Evolutionary conservation across 1,140 invertebrate species (phyloP).

Genomic region (Atta cephalotes): DNA sequence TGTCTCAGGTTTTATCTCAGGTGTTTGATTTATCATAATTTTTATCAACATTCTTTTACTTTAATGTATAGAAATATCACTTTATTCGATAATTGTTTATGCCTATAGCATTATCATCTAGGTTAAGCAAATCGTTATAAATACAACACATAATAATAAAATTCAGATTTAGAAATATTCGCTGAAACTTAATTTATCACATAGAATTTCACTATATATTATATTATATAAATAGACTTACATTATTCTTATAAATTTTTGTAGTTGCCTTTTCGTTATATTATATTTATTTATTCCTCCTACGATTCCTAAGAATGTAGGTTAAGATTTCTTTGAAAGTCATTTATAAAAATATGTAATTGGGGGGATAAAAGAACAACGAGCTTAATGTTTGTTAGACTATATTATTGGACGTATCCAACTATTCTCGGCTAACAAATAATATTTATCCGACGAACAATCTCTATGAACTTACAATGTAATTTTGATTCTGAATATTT

Average conservation of each 20-base stretch:
- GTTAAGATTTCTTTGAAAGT: background rate
- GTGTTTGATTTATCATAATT: conserved; percentile 50
- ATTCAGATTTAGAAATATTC: background rate
- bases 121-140: conserved; percentile 51
- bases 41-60: conserved; percentile 49
- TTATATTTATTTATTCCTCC: background rate
- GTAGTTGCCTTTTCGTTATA: background rate
- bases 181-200: background rate
- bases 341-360: conserved; percentile 29
- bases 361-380: conserved; percentile 34
- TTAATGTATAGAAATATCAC: conserved; percentile 14
- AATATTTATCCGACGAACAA: conserved; percentile 81
- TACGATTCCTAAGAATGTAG: background rate
- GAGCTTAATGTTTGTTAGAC: conserved; percentile 75
- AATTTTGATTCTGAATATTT: conserved; percentile 86
- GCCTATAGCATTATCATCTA: conserved; percentile 62
- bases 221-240: background rate
- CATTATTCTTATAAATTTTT: background rate
- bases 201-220: background rate
- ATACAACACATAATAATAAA: background rate
- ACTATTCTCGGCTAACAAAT: conserved; percentile 81
- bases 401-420: conserved; percentile 78
- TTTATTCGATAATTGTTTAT: conserved; percentile 38
- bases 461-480: conserved; percentile 83
- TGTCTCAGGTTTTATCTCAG: conserved; percentile 39